Evolutionary conservation across 2,113 vertebrate species (phyloP).

Genomic region (Glaucomys volans): DNA sequence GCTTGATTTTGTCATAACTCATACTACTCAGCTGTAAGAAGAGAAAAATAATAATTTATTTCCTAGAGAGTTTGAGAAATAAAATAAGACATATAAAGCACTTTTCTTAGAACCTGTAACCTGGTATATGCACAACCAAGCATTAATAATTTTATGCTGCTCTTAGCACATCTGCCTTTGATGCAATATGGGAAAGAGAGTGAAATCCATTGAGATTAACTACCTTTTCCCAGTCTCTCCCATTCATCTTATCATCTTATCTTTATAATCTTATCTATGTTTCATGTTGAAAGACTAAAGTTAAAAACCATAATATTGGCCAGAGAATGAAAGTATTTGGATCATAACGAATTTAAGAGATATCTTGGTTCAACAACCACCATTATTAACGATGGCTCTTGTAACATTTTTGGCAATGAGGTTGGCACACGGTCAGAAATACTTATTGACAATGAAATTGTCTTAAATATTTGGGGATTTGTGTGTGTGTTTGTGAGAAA

Average conservation of each 20-base stretch:
- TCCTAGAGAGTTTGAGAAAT: background rate
- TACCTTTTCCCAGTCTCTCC: background rate
- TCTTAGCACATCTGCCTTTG: background rate
- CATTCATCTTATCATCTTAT: background rate
- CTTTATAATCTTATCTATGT: background rate
- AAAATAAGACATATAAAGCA: background rate
- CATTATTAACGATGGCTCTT: background rate
- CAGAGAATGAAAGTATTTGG: constrained; percentile 27
- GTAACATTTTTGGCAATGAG: constrained; percentile 9
- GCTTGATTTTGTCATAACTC: background rate
- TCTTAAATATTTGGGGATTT: background rate
- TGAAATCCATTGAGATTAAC: background rate
- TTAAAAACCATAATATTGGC: background rate
- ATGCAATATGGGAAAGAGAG: background rate
- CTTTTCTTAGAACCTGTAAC: background rate
- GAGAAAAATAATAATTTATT: background rate
- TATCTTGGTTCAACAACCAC: background rate
- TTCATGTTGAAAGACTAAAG: constrained; percentile 34
- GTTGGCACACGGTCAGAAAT: background rate
- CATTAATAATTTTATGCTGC: background rate
- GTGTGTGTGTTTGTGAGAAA: background rate
- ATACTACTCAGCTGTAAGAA: background rate
- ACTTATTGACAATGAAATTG: background rate
- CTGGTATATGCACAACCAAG: background rate
- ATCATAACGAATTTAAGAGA: background rate